Percentiles rank a stretch among this genome's conserved stretches.
Evolutionary conservation across 2,888 invertebrate species (phyloP).

Genomic region (Leptinotarsa juncta): DNA sequence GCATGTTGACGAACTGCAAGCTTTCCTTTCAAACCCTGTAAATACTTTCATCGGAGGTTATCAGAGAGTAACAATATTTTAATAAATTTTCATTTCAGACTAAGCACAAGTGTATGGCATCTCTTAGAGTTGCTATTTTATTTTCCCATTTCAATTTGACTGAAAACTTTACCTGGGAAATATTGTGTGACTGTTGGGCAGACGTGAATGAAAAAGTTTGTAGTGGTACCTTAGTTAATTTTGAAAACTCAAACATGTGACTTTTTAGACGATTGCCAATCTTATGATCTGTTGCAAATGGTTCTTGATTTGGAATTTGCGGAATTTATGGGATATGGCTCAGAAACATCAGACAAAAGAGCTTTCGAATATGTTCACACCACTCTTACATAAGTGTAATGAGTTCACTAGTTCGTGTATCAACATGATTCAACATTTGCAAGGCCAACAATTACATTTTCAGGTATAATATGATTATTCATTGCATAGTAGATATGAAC

Average conservation of each 20-base stretch:
- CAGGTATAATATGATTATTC: slow-evolving; percentile 15
- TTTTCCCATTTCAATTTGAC: slow-evolving; percentile 32
- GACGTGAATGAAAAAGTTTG: slow-evolving; percentile 28
- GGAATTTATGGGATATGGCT: slow-evolving; percentile 19
- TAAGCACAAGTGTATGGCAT: neutral
- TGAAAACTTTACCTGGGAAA: slow-evolving; percentile 25
- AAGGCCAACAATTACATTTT: slow-evolving; percentile 28
- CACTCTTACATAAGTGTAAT: slow-evolving; percentile 21
- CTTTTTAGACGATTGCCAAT: slow-evolving; percentile 25
- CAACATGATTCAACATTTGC: slow-evolving; percentile 27
- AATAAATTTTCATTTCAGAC: slow-evolving; percentile 23
- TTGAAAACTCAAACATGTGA: neutral
- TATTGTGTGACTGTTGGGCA: slow-evolving; percentile 29
- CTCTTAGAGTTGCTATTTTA: slow-evolving; percentile 28
- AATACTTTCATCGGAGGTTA: neutral
- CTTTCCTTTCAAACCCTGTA: slow-evolving; percentile 18
- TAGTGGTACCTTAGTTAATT: neutral
- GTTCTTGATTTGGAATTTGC: slow-evolving; percentile 34
- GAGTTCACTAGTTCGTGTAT: slow-evolving; percentile 28
- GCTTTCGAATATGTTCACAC: neutral
- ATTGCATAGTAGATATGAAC: too few species aligned
- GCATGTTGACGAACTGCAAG: slow-evolving; percentile 21
- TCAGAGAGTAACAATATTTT: neutral
- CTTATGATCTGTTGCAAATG: slow-evolving; percentile 32
- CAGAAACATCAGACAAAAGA: slow-evolving; percentile 15